Evolutionary conservation across 1,140 invertebrate species (phyloP), one percentile per base, ranked within the genome.

Genomic region (Anadara kagoshimensis): DNA sequence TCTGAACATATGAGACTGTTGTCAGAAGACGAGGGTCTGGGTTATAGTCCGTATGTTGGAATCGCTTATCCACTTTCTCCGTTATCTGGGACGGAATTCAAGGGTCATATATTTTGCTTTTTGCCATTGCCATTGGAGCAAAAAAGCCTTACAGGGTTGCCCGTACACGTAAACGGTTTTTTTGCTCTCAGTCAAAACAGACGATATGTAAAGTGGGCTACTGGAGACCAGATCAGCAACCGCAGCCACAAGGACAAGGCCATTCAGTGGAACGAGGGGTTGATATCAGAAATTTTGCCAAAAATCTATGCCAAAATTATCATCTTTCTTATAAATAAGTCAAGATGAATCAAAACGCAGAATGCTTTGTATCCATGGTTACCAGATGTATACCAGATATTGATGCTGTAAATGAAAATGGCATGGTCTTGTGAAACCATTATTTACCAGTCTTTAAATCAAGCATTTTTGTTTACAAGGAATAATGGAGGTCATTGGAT

Each of bases 51-150:
- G 22, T 85, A 80, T 69, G 85, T 85, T 26, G 81, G 82, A 16
- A 75, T 81, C 51, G 84, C 84, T 44, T 62, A 81, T 18, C 78
- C 75, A 20, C n/a, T 70, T 14, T 12, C 53, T 26, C n/a, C 26
- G 45, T 2, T 36, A 16, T 10, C 18, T 16, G 53, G n/a, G 26
- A 45, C 14, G n/a, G 51, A 63, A 10, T 75, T 74, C 45, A 58
- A 70, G 45, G 86, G 86, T 5, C 85, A 85, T 45, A 61, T 87
- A 2, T 88, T 86, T 69, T 87, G 85, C 64, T 84, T 86, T 53
- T 59, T 88, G 18, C 87, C 87, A 12, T 75, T 87, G 18, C 85
- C 84, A 29, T 66, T 82, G 29, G 67, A 78, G 51, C 51, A 75
- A 22, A 56, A 69, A 49, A 81, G 73, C 57, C 57, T 76, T n/a